Base-by-base conservation (phyloP, 2,888 invertebrate species). In the Koerneria pararmatus region DNA sequence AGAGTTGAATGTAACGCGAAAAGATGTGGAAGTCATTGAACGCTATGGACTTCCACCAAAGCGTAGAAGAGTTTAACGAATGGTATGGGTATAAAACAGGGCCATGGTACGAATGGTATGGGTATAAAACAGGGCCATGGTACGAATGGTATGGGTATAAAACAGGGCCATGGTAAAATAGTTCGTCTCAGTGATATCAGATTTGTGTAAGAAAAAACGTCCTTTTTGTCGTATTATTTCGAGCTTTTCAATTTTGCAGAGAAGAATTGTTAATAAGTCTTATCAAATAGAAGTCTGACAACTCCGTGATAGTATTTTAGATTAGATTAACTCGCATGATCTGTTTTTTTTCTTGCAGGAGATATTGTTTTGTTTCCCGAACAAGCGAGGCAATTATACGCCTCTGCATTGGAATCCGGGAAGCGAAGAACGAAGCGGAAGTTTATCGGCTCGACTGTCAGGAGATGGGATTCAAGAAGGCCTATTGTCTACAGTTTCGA, bases 401-500 rank as follows among this genome's bases (percentile, higher is more conserved):
- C 75, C 48, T 67, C 69, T 24, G 75, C 76, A 0, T 37, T 75
- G 27, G 71, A 76, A 24, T 67, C 71, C 32, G 74, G 72, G 46
- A 57, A 58, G 34, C 69, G 70, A 59, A 41, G 71, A 29, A 8
- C 2, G 19, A 71, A 71, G 54, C 66, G 83, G 24, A 83, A 83
- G 68, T 83, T 83, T 58, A 83, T 83, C 63, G 82, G 80, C 19
- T 80, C 79, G 3, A 71, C 67, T 48, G 73, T 78, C 46, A 67
- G 83, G n/a, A 69, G 82, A 48, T 83, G 83, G 83, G 79, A 82
- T 62, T 69, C 79, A 0, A 63, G 62, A 22, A 68, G 75, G 61
- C 79, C 83, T 4, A 83, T 83, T 49, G 67, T 80, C 65, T 83
- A 79, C 72, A 74, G 76, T 24, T 83, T 83, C 60, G 83, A 83